Evolutionary conservation across 2,888 invertebrate species (phyloP).

Genomic region (Corbicula japonica): DNA sequence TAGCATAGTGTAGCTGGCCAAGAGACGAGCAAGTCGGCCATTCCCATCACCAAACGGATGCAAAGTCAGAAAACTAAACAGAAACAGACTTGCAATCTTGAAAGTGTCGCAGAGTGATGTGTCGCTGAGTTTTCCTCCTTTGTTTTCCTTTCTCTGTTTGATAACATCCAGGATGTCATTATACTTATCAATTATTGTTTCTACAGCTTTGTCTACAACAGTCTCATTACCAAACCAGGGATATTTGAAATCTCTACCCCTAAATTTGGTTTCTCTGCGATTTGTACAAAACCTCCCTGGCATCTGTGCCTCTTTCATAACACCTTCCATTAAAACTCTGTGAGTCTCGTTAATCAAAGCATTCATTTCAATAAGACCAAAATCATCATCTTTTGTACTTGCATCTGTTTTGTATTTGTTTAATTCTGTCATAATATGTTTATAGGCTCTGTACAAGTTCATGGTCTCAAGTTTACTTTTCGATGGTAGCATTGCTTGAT

Average conservation of each 20-base stretch:
- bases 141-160: not conserved
- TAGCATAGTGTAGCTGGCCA: slow-evolving; percentile 30
- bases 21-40: slow-evolving; percentile 28
- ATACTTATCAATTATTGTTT: slow-evolving; percentile 9
- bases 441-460: slow-evolving; percentile 34
- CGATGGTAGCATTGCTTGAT: not conserved
- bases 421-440: slow-evolving; percentile 5
- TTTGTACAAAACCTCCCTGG: slow-evolving; percentile 23
- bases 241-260: not conserved
- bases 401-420: not conserved
- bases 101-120: too few relatives aligned
- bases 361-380: slow-evolving; percentile 24
- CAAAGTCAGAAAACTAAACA: slow-evolving; percentile 25
- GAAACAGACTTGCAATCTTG: slow-evolving; percentile 26
- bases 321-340: slow-evolving; percentile 15
- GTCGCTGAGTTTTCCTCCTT: not conserved
- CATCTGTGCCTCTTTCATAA: slow-evolving; percentile 11
- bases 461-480: slow-evolving; percentile 19
- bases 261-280: not conserved
- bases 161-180: slow-evolving; percentile 11
- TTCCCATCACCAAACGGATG: slow-evolving; percentile 44
- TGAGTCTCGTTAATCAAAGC: slow-evolving; percentile 13
- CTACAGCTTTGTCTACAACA: not conserved
- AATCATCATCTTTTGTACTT: not conserved
- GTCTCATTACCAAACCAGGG: slow-evolving; percentile 3